Evolutionary conservation across 2,888 invertebrate species (phyloP).

Genomic region (Alcis repandata): DNA sequence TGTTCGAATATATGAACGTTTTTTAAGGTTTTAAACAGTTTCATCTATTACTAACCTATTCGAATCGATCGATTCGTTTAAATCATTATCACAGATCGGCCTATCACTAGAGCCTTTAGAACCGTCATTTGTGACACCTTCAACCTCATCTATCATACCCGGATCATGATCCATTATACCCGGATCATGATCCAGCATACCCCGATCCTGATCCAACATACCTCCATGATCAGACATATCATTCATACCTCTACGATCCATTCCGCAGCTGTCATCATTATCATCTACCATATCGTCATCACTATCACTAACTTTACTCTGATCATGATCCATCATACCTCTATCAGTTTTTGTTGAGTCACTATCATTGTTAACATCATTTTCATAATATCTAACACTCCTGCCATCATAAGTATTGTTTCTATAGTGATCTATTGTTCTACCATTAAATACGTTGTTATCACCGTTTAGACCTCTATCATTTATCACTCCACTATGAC

Average conservation of each 20-base stretch:
- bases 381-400: conserved; percentile 27
- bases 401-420: conserved; percentile 31
- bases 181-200: conserved; percentile 4
- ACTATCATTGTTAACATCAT: conserved; percentile 12
- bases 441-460: conserved; percentile 21
- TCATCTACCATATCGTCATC: conserved; percentile 27
- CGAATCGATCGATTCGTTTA: conserved; percentile 61
- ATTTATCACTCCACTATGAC: conserved; percentile 8
- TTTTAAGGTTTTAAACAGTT: conserved; percentile 39
- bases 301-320: neutral
- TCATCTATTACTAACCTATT: conserved; percentile 66
- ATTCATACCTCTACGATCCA: neutral
- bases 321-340: neutral
- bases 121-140: conserved; percentile 49
- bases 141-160: conserved; percentile 5
- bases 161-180: conserved; percentile 7
- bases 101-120: conserved; percentile 46
- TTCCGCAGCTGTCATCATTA: neutral
- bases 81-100: conserved; percentile 50
- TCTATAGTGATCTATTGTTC: conserved; percentile 20
- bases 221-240: neutral
- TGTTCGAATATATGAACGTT: neutral
- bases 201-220: neutral
- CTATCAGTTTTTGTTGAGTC: neutral
- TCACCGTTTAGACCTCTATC: conserved; percentile 6